Base-by-base conservation (phyloP, 1,140 invertebrate genomes). In the Copidosoma floridanum region DNA sequence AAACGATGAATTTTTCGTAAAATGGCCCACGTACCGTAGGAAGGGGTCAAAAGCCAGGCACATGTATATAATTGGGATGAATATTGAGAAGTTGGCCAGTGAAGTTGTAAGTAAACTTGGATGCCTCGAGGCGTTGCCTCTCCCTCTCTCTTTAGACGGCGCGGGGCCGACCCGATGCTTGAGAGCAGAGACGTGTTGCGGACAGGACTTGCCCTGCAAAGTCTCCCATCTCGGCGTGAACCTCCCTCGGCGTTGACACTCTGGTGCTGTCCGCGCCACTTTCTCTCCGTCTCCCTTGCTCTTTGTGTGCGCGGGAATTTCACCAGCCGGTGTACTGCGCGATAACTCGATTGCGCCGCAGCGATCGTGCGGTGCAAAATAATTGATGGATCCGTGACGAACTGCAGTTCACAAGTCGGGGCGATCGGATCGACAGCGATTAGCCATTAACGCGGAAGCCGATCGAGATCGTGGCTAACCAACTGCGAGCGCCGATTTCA, bases 31-130 rank as follows among this genome's bases (percentile, higher is more conserved):
- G n/a, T n/a, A n/a, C n/a, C n/a, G n/a, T n/a, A n/a, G n/a, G n/a
- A n/a, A n/a, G n/a, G n/a, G 27, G 6, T 16, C 11, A 51, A 60
- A 47, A 47, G 24, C 43, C 20, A 37, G 47, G 27, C 47, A 69
- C 20, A 37, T 38, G 27, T 40, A 69, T 75, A 75, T 77, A 77
- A 80, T 78, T 78, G 75, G 70, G 69, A 78, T 78, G 78, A 79
- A 77, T 80, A 79, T 80, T 79, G 77, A 80, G 77, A 80, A 80
- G 77, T 80, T 80, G 73, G 73, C n/a, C 72, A 77, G 72, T 76
- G 75, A 78, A 79, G 75, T 78, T 80, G 78, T 75, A 76, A 78
- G 75, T 78, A 78, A 80, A 80, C 75, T 80, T 77, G 71, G 71
- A 74, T 73, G 74, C 78, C 78, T 72, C 68, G 60, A 69, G 78